These are phyloP conservation scores for Notoglanidium macrostoma DNA, from an alignment of 2,797 vertebrate genomes.

Conservation along the genomic window DNA sequence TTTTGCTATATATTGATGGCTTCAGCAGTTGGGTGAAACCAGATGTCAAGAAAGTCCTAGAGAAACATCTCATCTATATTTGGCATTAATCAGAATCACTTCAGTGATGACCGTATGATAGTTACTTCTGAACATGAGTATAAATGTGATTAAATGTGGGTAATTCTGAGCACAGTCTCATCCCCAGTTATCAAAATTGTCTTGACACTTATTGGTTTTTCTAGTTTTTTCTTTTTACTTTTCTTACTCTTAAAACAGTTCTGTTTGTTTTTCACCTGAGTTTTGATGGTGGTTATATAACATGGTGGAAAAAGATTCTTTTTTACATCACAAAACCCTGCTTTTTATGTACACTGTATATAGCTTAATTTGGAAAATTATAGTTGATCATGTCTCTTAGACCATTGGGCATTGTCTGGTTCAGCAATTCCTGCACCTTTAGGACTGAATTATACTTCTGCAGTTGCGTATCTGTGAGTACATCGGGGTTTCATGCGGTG, in stretches of 20 bases:
- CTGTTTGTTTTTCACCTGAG: neutral
- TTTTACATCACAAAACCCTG: neutral
- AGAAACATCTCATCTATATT: neutral
- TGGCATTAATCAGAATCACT: neutral
- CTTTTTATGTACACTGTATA: neutral
- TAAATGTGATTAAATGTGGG: neutral
- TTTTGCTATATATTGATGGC: no score
- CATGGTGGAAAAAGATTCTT: neutral
- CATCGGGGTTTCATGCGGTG: neutral
- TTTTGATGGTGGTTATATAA: neutral
- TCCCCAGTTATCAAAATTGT: neutral
- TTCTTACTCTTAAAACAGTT: neutral
- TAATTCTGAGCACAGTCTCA: neutral
- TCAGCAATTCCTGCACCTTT: neutral
- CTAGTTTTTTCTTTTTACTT: neutral
- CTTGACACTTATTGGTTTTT: no score
- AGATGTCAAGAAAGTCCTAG: no score
- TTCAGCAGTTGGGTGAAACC: neutral
- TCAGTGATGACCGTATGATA: neutral
- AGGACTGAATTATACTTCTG: conserved; percentile 14
- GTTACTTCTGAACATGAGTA: neutral
- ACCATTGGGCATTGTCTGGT: neutral
- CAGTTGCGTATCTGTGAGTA: neutral
- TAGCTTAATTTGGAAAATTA: neutral
- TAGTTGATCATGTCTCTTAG: neutral